Percentiles rank a stretch among this genome's conserved stretches.
Evolutionary conservation across 2,888 invertebrate genomes (phyloP).

Genomic region (Crossocerus cetratus): DNA sequence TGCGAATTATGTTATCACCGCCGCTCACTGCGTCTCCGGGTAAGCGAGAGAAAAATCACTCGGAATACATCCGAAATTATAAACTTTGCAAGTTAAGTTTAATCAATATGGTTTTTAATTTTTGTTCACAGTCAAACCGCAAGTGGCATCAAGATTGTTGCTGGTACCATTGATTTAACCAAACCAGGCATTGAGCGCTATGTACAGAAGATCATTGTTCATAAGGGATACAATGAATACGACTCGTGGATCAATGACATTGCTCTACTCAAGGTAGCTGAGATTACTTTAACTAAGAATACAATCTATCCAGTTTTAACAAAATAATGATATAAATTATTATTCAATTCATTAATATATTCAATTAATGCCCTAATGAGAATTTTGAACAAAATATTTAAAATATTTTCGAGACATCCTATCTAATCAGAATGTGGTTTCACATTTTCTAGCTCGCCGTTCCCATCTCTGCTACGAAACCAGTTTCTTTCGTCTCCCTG

Average conservation of each 20-base stretch:
- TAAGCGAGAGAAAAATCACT: not conserved
- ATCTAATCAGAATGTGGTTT: too few relatives aligned
- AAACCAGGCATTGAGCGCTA: not conserved
- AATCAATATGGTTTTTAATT: not conserved
- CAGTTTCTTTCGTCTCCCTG: conserved; percentile 73
- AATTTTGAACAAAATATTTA: too few relatives aligned
- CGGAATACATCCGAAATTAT: too few relatives aligned
- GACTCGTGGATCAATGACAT: conserved; percentile 59
- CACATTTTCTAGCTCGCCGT: not conserved
- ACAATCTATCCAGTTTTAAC: too few relatives aligned
- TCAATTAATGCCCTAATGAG: too few relatives aligned
- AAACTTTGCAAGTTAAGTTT: not conserved
- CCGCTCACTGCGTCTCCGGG: conserved; percentile 52
- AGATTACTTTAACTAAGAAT: not conserved
- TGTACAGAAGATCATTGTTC: conserved; percentile 24
- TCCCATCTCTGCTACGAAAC: not conserved
- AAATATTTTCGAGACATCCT: too few relatives aligned
- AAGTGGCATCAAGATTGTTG: conserved; percentile 39
- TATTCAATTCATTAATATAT: too few relatives aligned
- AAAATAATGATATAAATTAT: too few relatives aligned
- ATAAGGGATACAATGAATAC: conserved; percentile 33
- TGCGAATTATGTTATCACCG: conserved; percentile 51
- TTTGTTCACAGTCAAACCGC: conserved; percentile 6
- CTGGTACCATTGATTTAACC: conserved; percentile 32
- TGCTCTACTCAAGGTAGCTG: conserved; percentile 71